A percentile compares a stretch with the other conserved stretches of the same genome.
phyloP scores from a whole-genome alignment of 2,113 vertebrate genomes.

The Emberiza fucata region DNA sequence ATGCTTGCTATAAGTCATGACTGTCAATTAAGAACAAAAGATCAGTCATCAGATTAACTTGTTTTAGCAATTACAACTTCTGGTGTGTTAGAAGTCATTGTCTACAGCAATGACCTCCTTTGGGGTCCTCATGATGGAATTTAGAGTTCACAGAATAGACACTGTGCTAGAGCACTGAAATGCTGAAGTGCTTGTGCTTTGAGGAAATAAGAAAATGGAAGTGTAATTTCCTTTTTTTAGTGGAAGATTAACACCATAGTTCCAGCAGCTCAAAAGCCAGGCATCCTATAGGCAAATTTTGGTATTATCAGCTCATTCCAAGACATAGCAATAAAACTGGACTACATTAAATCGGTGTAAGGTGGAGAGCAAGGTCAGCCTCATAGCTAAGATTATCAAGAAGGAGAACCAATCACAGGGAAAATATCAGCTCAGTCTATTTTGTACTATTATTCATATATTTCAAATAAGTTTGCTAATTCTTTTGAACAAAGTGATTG shows the following conservation, averaged over 20 bases:
- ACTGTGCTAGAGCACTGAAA: background rate
- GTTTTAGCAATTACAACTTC: background rate
- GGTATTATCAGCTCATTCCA: background rate
- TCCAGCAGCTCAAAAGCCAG: background rate
- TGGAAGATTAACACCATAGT: background rate
- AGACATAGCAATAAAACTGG: background rate
- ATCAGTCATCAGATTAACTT: background rate
- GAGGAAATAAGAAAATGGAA: background rate
- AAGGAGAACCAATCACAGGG: background rate
- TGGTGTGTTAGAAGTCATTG: background rate
- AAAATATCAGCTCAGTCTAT: background rate
- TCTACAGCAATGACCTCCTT: background rate
- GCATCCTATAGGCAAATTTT: background rate
- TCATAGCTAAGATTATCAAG: background rate
- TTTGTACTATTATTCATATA: background rate
- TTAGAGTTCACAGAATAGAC: background rate
- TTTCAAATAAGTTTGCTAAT: background rate
- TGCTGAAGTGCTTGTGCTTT: background rate
- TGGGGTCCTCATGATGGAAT: background rate
- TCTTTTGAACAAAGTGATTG: background rate
- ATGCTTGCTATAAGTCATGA: background rate
- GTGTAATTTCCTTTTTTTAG: background rate
- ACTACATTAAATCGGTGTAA: background rate
- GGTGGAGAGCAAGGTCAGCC: background rate
- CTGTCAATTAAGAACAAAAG: background rate